Evolutionary conservation across 2,888 invertebrate genomes (phyloP).

Genomic region (Drosophila pullipes): DNA sequence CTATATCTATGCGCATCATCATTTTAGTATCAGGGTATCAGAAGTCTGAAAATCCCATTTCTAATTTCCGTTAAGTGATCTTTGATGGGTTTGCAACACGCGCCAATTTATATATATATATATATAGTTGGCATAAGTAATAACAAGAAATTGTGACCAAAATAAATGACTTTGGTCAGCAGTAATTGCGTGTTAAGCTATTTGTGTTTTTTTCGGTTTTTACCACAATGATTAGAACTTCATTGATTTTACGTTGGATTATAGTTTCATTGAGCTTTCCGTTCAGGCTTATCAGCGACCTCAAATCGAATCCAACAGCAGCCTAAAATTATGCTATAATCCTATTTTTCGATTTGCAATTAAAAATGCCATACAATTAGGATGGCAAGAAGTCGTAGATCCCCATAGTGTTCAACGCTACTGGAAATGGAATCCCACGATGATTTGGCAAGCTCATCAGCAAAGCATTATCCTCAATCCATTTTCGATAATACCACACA

Average conservation of each 20-base stretch:
- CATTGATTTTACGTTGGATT: slow-evolving; percentile 1
- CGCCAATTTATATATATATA: not conserved
- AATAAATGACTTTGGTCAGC: not conserved
- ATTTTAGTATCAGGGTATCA: not conserved
- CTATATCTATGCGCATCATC: not conserved
- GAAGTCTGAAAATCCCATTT: not conserved
- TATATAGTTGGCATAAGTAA: not conserved
- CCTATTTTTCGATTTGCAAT: not conserved
- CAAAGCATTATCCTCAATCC: slow-evolving; percentile 49
- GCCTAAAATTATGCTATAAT: slow-evolving; percentile 8
- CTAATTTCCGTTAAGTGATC: not conserved
- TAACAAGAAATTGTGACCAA: not conserved
- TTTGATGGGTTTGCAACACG: not conserved
- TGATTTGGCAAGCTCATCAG: no score
- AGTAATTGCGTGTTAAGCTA: slow-evolving; percentile 36
- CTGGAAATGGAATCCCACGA: not conserved
- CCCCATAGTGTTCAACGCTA: not conserved
- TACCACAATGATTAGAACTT: not conserved
- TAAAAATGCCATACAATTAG: not conserved
- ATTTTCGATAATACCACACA: slow-evolving; percentile 84
- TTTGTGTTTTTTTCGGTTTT: slow-evolving; percentile 7
- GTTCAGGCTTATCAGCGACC: not conserved
- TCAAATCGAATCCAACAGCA: not conserved
- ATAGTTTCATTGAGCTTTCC: not conserved
- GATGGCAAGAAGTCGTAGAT: not conserved